Conservation (phyloP, 2,113 vertebrate genomes). For the Anhinga rufa region DNA sequence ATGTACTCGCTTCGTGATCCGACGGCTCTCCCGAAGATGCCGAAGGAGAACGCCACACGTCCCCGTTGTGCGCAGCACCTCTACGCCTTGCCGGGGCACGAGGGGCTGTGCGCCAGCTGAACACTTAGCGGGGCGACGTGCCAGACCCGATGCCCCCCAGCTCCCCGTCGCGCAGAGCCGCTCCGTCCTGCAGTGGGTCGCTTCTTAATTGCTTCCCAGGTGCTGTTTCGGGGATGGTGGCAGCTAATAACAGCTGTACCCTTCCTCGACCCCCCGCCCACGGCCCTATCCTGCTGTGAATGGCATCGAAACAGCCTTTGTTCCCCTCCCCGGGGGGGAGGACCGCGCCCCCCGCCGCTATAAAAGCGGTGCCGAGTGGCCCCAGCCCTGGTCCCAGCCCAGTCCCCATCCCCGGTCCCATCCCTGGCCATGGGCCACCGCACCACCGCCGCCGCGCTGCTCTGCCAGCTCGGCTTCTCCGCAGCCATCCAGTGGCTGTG, state of each 20-base stretch:
- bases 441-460: not conserved
- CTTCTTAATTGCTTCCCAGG: not conserved
- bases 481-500: conserved; percentile 76
- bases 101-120: fast-evolving
- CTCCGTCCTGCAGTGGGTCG: not conserved
- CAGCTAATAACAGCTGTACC: not conserved
- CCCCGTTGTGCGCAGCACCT: fast-evolving
- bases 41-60: not conserved
- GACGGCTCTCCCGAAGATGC: not conserved
- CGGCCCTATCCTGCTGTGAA: not conserved
- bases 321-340: not conserved
- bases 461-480: conserved; percentile 8
- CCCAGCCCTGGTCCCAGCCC: not conserved
- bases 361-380: not conserved
- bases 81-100: fast-evolving
- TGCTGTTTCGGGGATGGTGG: not conserved
- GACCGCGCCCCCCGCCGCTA: not conserved
- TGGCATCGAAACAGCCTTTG: conserved; percentile 25
- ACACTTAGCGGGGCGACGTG: fast-evolving
- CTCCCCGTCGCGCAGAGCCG: fast-evolving
- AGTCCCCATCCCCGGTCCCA: not conserved
- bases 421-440: not conserved
- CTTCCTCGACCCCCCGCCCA: not conserved
- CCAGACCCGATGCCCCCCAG: not conserved
- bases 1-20: not conserved